phyloP scores from a whole-genome alignment of 2,113 vertebrate species.

The Paramormyrops kingsleyae region DNA sequence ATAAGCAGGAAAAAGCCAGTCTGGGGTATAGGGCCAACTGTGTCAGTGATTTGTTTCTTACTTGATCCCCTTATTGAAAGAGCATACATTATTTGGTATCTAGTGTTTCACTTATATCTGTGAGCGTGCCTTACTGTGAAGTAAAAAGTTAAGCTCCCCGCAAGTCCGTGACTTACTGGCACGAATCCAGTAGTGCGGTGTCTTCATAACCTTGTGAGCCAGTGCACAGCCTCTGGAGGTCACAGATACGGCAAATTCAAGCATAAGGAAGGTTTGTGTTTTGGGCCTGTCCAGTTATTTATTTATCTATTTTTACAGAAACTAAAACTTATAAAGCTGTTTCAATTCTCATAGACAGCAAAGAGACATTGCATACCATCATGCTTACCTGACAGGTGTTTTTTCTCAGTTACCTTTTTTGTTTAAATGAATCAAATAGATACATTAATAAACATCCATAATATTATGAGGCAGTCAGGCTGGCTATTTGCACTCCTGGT shows the following conservation, averaged over 20 bases:
- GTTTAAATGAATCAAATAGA: not conserved
- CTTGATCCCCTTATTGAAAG: not conserved
- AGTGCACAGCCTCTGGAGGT: not conserved
- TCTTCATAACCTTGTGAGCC: not conserved
- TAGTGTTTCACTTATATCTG: not conserved
- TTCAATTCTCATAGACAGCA: not conserved
- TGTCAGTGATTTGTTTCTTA: not conserved
- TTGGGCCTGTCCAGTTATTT: not conserved
- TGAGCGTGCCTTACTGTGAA: not conserved
- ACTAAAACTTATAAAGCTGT: not conserved
- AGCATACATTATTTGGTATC: not conserved
- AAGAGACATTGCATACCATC: not conserved
- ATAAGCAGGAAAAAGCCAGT: not conserved
- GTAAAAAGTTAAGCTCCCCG: not conserved
- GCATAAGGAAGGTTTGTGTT: not conserved
- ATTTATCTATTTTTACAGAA: not conserved
- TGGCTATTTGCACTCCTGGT: not conserved
- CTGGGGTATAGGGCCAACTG: not conserved
- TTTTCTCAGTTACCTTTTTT: not conserved
- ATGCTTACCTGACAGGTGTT: not conserved
- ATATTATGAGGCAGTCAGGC: not conserved
- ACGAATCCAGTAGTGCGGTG: not conserved
- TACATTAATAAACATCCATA: not conserved
- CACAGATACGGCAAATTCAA: not conserved
- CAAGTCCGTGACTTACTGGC: constrained; percentile 6